phyloP scores from a whole-genome alignment of 30 jellyfish, hydroid and myxozoan genomes.

The Haliclystus octoradiatus region DNA sequence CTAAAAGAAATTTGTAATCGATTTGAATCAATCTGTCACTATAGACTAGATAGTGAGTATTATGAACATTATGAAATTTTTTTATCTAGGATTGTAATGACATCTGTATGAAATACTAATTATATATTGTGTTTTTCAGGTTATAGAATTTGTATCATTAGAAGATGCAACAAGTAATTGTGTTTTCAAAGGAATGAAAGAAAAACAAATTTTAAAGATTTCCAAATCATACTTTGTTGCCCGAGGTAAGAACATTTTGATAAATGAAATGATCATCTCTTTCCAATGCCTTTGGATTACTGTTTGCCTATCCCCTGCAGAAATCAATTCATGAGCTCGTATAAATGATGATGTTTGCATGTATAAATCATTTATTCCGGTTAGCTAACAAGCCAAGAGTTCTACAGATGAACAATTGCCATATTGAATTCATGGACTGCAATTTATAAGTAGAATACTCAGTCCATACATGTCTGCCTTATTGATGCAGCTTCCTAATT shows the following conservation, averaged over 20 bases:
- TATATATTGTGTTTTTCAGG: constrained; percentile 11
- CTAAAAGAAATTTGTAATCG: no score
- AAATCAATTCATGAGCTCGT: no score
- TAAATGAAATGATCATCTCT: no score
- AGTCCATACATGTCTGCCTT: background rate
- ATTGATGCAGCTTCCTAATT: no score
- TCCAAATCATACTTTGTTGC: constrained; percentile 80
- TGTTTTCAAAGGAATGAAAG: constrained; percentile 30
- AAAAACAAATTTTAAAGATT: constrained; percentile 56
- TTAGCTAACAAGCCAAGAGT: no score
- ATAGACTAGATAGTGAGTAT: no score
- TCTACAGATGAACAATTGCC: background rate
- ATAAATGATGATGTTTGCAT: no score
- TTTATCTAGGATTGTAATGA: background rate
- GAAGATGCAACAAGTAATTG: constrained; percentile 46
- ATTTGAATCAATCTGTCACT: no score
- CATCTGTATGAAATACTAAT: background rate
- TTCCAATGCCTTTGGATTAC: no score
- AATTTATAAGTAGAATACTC: background rate
- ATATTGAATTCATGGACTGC: background rate
- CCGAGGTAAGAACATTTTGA: constrained; percentile 64
- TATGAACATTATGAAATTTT: no score
- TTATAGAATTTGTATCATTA: constrained; percentile 33
- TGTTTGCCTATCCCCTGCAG: no score
- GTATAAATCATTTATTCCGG: no score